Evolutionary conservation across 2,888 invertebrate genomes (phyloP), one percentile per base, ranked within the genome.

Genomic region (Taphrorychus bicolor): DNA sequence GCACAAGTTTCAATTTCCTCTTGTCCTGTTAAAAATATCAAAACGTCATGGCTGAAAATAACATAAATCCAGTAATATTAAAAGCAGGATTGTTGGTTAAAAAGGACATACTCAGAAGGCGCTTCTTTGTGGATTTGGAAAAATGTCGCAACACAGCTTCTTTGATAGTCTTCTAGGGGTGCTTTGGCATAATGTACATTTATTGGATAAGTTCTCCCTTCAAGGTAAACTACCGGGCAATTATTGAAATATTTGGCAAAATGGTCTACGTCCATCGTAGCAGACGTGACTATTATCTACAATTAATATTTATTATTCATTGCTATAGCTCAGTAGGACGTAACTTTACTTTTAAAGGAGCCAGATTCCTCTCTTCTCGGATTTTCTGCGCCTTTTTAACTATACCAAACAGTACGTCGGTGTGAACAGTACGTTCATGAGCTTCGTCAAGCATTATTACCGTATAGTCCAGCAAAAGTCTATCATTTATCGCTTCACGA

Each of bases 251-350:
- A 99, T 70, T 88, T 85, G 32, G 92, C 90, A 82, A 98, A 97
- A 76, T 94, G 91, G 81, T 95, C 95, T 5, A 95, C 95, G 83
- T 97, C 95, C 95, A 97, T 96, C 11, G 97, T 97, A 0, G 97
- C 97, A 0, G 97, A 97, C 90, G 97, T 97, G 53, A 97, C 86
- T 32, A 97, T 87, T 18, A 95, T 83, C 91, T 92, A 79, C 54
- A 85, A 72, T 48, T 21, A 17, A 11, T 9, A 3, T 23, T 14
- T 1, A 22, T 53, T 22, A 40, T 32, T n/a, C 22, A 40, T 59
- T 59, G 5, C 52, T 45, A 58, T 40, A 3, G 22, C n/a, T 14
- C 19, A 62, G 54, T 56, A 16, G 23, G 40, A 42, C 2, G 5
- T 19, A 22, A 52, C 16, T 24, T 57, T 78, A 92, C 89, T 84